Evolutionary conservation across 2,888 invertebrate genomes (phyloP).

Genomic region (Drosophila fungiperda): DNA sequence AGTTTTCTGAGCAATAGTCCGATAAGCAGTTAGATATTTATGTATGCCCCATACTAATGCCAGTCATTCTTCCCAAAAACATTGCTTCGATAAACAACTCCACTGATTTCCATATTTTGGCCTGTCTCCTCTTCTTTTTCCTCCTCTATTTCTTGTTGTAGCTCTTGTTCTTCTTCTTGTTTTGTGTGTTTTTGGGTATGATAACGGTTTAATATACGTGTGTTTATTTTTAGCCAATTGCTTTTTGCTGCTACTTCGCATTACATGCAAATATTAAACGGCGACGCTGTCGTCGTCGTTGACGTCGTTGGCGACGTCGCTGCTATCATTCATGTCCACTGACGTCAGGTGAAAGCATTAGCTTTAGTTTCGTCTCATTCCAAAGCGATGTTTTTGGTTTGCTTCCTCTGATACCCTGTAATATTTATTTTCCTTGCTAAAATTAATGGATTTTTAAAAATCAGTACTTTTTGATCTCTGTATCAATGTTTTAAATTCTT

Average conservation of each 20-base stretch:
- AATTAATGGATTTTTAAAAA: not conserved
- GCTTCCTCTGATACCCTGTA: conserved; percentile 17
- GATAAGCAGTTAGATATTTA: conserved; percentile 33
- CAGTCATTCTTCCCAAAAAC: conserved; percentile 15
- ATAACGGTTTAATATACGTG: conserved; percentile 45
- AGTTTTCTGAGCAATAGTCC: conserved; percentile 12
- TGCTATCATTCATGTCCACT: conserved; percentile 8
- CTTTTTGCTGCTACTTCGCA: conserved; percentile 38
- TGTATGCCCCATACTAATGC: conserved; percentile 17
- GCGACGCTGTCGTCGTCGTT: conserved; percentile 6
- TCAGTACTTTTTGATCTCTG: not conserved
- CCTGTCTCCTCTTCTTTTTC: not conserved
- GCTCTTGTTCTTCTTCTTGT: conserved; percentile 11
- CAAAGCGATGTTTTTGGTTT: not conserved
- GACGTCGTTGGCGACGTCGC: not conserved
- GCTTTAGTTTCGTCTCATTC: conserved; percentile 3
- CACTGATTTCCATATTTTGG: conserved; percentile 60
- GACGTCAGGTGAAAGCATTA: conserved; percentile 54
- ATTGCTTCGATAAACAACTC: conserved; percentile 49
- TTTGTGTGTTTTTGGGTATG: conserved; percentile 12
- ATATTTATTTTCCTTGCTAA: not conserved
- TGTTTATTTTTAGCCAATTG: conserved; percentile 53
- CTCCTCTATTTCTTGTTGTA: conserved; percentile 10
- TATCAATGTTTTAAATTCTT: not conserved
- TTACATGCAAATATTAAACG: conserved; percentile 44